Evolutionary conservation across 2,113 vertebrate genomes (phyloP).

Genomic region (Panthera uncia): DNA sequence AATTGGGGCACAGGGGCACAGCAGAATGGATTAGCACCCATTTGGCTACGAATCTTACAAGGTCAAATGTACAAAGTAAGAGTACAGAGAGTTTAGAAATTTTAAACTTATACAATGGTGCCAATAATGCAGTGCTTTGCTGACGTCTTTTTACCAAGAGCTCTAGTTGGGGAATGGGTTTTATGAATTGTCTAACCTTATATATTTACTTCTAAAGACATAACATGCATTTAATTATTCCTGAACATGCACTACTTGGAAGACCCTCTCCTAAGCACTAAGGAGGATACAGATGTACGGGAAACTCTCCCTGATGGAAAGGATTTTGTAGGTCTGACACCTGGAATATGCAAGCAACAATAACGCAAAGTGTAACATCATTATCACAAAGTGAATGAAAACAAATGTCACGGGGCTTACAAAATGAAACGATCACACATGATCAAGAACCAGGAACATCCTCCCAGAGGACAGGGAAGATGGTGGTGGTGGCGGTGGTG

Average conservation of each 20-base stretch:
- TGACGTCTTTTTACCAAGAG: neutral
- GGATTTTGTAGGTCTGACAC: neutral
- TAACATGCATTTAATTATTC: neutral
- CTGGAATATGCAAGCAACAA: neutral
- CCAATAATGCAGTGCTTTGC: neutral
- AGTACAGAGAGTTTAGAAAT: neutral
- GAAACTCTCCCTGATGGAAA: neutral
- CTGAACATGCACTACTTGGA: neutral
- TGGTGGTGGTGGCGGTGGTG: too few species aligned
- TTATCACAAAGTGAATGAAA: neutral
- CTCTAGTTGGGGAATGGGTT: neutral
- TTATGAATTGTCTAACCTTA: neutral
- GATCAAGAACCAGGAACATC: neutral
- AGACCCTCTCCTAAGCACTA: neutral
- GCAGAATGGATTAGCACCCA: neutral
- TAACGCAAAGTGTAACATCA: neutral
- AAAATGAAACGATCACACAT: neutral
- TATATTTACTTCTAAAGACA: neutral
- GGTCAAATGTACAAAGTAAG: neutral
- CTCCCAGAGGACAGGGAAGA: neutral
- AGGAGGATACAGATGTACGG: neutral
- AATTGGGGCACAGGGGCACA: neutral
- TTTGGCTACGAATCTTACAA: neutral
- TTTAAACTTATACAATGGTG: neutral
- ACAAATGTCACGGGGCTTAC: neutral